Evolutionary conservation across 2,113 vertebrate genomes (phyloP).

Genomic region (Elaphurus davidianus): DNA sequence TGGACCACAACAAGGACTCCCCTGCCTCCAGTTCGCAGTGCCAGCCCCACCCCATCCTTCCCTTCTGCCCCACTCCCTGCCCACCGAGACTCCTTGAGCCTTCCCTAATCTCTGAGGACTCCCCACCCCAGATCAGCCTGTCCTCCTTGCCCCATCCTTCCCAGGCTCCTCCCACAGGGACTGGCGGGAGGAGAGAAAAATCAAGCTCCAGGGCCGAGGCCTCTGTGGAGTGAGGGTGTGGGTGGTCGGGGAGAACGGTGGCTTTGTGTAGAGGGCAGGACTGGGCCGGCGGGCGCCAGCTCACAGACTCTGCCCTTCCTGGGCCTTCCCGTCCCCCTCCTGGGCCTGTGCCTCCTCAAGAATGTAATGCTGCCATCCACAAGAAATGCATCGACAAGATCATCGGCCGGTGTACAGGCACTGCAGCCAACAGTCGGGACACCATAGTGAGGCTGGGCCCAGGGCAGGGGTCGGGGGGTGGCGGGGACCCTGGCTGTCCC

Average conservation of each 20-base stretch:
- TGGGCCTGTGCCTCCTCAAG: constrained; percentile 78
- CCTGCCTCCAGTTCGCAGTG: neutral
- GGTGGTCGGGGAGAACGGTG: constrained; percentile 55
- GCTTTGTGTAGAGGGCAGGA: constrained; percentile 64
- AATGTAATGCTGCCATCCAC: constrained; percentile 99
- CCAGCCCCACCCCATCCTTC: neutral
- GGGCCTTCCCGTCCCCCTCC: neutral
- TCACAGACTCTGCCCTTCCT: constrained; percentile 55
- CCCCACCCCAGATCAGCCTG: neutral
- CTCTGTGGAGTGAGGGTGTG: constrained; percentile 54
- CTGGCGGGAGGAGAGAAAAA: neutral
- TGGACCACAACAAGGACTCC: neutral
- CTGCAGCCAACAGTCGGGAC: constrained; percentile 97
- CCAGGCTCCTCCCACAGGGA: neutral
- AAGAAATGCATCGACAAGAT: constrained; percentile 99
- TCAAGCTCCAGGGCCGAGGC: neutral
- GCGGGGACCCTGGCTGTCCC: neutral
- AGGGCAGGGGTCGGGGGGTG: neutral
- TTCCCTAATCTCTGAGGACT: neutral
- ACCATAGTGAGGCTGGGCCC: constrained; percentile 88
- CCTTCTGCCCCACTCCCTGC: neutral
- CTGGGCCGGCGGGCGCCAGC: neutral
- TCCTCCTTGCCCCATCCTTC: neutral
- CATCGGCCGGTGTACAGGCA: constrained; percentile 97
- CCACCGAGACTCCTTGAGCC: neutral